Conservation (phyloP, 1,140 invertebrate genomes). For the Caenorhabditis latens region DNA sequence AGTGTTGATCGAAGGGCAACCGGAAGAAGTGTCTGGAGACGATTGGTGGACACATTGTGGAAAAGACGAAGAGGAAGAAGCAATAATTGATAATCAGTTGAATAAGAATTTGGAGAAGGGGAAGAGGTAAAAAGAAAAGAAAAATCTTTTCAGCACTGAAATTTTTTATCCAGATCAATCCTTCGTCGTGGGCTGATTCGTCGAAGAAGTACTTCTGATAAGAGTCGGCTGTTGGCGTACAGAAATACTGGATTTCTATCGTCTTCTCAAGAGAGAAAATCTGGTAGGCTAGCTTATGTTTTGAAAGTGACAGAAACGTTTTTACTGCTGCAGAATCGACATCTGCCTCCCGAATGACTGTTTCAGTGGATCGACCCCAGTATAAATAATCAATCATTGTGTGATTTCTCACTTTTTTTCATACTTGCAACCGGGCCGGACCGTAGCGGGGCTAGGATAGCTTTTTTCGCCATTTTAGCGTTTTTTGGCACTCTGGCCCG, state of each 20-base stretch:
- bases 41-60: conserved; percentile 31
- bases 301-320: not conserved
- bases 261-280: conserved; percentile 13
- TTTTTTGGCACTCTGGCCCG: too few species aligned
- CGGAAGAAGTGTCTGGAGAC: conserved; percentile 32
- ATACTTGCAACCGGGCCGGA: too few species aligned
- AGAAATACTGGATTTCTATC: conserved; percentile 23
- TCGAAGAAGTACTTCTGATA: conserved; percentile 17
- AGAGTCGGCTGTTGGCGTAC: conserved; percentile 2
- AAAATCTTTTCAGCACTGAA: not conserved
- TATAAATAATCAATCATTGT: not conserved
- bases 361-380: conserved; percentile 35
- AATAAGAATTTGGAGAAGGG: conserved; percentile 30
- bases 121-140: too few species aligned
- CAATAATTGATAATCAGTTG: conserved; percentile 41
- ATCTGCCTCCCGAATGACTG: conserved; percentile 4
- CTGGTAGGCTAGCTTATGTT: not conserved
- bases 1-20: not conserved
- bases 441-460: too few species aligned
- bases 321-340: not conserved
- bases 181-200: conserved; percentile 3
- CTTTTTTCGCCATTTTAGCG: too few species aligned
- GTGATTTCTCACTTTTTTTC: too few species aligned
- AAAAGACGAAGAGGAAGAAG: conserved; percentile 33
- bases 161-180: conserved; percentile 33